These are phyloP conservation scores for Cryptotis parvus DNA, from an alignment of 2,113 vertebrate genomes.

Conservation along the genomic window DNA sequence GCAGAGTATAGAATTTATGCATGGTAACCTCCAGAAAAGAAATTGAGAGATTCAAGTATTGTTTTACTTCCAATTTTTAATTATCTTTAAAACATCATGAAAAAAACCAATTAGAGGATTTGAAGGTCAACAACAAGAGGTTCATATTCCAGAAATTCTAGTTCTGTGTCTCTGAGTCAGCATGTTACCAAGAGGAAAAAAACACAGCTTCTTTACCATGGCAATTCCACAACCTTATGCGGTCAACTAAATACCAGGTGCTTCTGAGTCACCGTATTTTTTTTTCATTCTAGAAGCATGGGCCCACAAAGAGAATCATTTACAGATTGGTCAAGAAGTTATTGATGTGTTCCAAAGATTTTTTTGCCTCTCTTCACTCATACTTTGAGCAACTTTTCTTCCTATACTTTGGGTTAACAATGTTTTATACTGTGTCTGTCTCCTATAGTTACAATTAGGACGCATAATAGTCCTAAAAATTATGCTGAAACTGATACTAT, in stretches of 20 bases:
- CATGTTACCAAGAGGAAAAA: background rate
- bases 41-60: background rate
- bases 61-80: background rate
- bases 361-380: background rate
- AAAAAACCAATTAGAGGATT: background rate
- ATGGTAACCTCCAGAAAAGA: background rate
- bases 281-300: background rate
- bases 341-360: background rate
- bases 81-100: background rate
- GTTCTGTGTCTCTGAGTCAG: background rate
- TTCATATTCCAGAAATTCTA: background rate
- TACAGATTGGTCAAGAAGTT: background rate
- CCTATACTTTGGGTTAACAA: background rate
- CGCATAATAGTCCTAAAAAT: background rate
- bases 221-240: background rate
- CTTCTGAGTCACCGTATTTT: background rate
- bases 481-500: background rate
- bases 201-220: background rate
- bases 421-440: background rate
- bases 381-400: background rate
- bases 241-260: slow-evolving; percentile 11
- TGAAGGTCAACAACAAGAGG: background rate
- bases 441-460: background rate
- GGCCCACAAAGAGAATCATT: background rate
- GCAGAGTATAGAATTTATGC: too few relatives aligned